phyloP scores from a whole-genome alignment of 23 tunicate genomes.

The Styela plicata region DNA sequence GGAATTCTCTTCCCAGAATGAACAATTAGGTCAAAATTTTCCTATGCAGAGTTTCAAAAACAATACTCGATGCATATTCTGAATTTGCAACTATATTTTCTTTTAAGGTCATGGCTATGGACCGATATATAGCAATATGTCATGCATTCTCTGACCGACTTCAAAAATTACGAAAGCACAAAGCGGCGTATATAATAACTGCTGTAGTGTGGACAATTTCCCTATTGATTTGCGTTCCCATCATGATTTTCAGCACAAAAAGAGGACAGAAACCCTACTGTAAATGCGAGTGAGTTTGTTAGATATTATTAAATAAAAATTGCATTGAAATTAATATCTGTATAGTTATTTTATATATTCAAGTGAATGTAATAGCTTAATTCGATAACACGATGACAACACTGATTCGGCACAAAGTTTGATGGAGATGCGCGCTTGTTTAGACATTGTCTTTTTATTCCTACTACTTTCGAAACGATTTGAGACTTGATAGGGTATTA shows the following conservation, averaged over 20 bases:
- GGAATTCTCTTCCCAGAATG: too few relatives aligned
- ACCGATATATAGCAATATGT: slow-evolving; percentile 90
- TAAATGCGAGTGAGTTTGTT: slow-evolving; percentile 69
- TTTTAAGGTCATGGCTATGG: slow-evolving; percentile 75
- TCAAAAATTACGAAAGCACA: slow-evolving; percentile 41
- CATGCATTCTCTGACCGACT: slow-evolving; percentile 51
- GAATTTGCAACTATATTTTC: too few relatives aligned
- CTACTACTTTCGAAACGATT: background rate
- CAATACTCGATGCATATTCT: too few relatives aligned
- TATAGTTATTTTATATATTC: too few relatives aligned
- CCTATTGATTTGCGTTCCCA: slow-evolving; percentile 57
- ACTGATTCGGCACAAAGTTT: background rate
- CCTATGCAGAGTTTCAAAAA: too few relatives aligned
- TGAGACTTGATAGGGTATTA: too few relatives aligned
- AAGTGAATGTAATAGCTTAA: background rate
- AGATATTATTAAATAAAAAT: too few relatives aligned
- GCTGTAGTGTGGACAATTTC: slow-evolving; percentile 40
- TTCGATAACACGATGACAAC: background rate
- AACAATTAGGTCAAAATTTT: too few relatives aligned
- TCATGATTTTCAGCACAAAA: slow-evolving; percentile 52
- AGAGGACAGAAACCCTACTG: slow-evolving; percentile 50
- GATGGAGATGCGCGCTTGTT: background rate
- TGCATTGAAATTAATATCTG: too few relatives aligned
- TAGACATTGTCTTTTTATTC: background rate
- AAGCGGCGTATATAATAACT: slow-evolving; percentile 43